phyloP scores from a whole-genome alignment of 2,888 invertebrate species.

The Ramazzottius varieornatus region DNA sequence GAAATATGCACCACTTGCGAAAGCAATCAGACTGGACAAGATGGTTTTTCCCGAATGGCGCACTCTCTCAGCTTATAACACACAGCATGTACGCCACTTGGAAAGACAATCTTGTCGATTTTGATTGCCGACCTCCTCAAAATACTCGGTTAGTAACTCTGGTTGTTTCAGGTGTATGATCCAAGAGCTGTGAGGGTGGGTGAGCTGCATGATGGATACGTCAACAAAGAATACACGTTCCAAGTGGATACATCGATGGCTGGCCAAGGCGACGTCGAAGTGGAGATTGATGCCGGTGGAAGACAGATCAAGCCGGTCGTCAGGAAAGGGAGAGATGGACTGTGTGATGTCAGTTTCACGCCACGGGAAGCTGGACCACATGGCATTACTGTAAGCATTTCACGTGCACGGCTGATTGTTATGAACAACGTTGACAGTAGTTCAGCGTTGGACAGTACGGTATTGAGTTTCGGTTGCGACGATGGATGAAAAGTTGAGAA shows the following conservation, averaged over 20 bases:
- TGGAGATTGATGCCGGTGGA: slow-evolving; percentile 51
- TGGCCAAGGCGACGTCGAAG: slow-evolving; percentile 16
- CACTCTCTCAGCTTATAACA: too few relatives aligned
- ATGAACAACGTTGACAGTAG: too few relatives aligned
- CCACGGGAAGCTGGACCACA: slow-evolving; percentile 41
- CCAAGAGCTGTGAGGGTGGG: slow-evolving; percentile 26
- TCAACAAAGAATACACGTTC: slow-evolving; percentile 24
- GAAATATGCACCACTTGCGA: too few relatives aligned
- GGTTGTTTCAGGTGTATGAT: slow-evolving; percentile 17
- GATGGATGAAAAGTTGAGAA: too few relatives aligned
- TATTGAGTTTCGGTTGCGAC: too few relatives aligned
- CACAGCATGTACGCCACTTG: too few relatives aligned
- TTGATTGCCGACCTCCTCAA: too few relatives aligned
- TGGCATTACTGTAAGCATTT: slow-evolving; percentile 49
- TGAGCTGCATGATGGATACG: slow-evolving; percentile 22
- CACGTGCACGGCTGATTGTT: background rate
- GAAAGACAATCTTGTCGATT: too few relatives aligned
- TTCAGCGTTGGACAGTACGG: too few relatives aligned
- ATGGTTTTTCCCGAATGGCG: too few relatives aligned
- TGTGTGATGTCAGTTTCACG: slow-evolving; percentile 29
- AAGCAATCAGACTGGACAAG: too few relatives aligned
- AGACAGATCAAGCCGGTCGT: slow-evolving; percentile 54
- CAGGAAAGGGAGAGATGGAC: slow-evolving; percentile 37
- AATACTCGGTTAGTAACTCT: too few relatives aligned
- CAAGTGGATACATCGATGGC: slow-evolving; percentile 9